Base-by-base conservation (phyloP, 2,888 invertebrate species). In the Drosophila dives region DNA sequence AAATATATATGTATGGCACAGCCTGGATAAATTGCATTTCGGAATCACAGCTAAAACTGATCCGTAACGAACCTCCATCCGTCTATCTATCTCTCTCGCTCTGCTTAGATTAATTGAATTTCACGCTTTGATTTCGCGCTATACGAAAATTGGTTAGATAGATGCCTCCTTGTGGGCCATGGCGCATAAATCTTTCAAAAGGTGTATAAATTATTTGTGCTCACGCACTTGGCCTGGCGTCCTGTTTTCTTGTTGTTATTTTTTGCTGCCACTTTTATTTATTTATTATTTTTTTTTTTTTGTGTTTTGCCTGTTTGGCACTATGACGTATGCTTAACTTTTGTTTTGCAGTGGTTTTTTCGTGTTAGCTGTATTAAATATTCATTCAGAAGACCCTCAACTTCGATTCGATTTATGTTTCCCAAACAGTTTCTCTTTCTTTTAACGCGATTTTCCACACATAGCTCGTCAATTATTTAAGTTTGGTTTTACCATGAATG, bases 31-130 rank as follows among this genome's bases (percentile, higher is more conserved):
- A 62, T 60, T 51, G 34, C 23, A 67, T 38, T 38, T 33, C 26
- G 33, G 23, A 34, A 56, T 42, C 59, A 59, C 60, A 34, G 20
- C 60, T 51, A 36, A 70, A 42, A 34, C 64, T 64, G 72, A 72
- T 71, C 49, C 72, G 50, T 29, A 50, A 12, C 38, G 55, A 55
- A 11, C 53, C 23, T 3, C n/a, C 4, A 36, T n/a, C 51, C 11
- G 15, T 54, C 5, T 45, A 29, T 32, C 38, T 11, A 11, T 29
- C 50, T 10, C 26, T 10, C 10, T 58, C 10, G 23, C 34, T 26
- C 48, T 80, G 80, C 72, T 79, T 81, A 89, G 85, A 86, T 89
- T 86, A 89, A 90, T 86, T 86, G 85, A 90, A 86, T 90, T 89
- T 90, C 84, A 86, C 84, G 89, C 89, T 86, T 90, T 86, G 90